Evolutionary conservation across 2,888 invertebrate genomes (phyloP).

Genomic region (Spatulosminthurus flaviceps): DNA sequence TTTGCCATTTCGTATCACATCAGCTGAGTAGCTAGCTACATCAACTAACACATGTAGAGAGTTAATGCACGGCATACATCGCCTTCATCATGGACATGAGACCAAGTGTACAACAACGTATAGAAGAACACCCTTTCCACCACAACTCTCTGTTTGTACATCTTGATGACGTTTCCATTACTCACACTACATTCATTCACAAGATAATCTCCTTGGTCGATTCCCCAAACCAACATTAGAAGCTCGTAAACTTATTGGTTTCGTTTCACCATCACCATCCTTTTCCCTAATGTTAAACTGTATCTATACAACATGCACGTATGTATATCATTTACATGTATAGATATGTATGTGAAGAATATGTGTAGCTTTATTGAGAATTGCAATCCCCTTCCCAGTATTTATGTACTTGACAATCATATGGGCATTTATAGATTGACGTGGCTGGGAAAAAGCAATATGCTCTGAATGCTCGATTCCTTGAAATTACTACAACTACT

Average conservation of each 20-base stretch:
- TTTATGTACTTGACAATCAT: too few species aligned
- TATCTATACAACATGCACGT: too few species aligned
- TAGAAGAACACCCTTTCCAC: conserved; percentile 34
- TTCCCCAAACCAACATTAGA: conserved; percentile 36
- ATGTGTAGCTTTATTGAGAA: too few species aligned
- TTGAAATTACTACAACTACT: neutral
- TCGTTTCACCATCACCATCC: conserved; percentile 10
- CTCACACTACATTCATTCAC: conserved; percentile 48
- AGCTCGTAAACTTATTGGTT: conserved; percentile 42
- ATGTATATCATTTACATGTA: too few species aligned
- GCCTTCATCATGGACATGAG: conserved; percentile 16
- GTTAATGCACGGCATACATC: conserved; percentile 21
- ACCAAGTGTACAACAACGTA: neutral
- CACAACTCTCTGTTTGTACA: conserved; percentile 22
- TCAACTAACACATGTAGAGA: neutral
- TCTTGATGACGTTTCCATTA: conserved; percentile 54
- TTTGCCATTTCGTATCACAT: neutral
- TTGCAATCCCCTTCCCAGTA: too few species aligned
- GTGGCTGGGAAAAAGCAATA: too few species aligned
- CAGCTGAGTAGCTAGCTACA: neutral
- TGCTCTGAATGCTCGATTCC: too few species aligned
- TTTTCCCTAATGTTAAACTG: neutral
- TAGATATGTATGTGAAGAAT: too few species aligned
- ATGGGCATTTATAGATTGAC: too few species aligned
- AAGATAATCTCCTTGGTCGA: conserved; percentile 31